phyloP scores from a whole-genome alignment of 2,113 vertebrate genomes.

The Leucosticte australis region DNA sequence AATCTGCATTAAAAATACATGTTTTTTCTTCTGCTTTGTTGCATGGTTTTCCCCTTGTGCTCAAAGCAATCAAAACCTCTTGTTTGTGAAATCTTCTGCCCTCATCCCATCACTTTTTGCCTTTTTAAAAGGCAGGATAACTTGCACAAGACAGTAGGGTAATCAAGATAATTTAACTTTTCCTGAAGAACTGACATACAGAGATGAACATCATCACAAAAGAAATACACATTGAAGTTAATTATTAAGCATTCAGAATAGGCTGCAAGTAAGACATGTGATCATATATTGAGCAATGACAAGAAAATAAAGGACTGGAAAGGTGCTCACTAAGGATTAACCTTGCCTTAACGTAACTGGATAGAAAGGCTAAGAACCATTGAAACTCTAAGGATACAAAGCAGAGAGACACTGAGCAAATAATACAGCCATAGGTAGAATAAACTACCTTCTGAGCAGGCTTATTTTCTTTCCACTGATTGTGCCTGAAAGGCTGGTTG shows the following conservation, averaged over 20 bases:
- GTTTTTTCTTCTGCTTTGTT: background rate
- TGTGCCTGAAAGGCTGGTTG: background rate
- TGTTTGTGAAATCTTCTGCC: background rate
- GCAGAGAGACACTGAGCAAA: background rate
- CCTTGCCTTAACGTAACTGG: background rate
- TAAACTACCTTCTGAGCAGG: background rate
- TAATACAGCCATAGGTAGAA: background rate
- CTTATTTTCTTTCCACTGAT: background rate
- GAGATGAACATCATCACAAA: background rate
- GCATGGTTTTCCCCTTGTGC: background rate
- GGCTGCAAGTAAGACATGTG: background rate
- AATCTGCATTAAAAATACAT: background rate
- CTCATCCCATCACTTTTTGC: rapidly evolving
- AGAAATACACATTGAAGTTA: background rate
- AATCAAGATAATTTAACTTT: background rate
- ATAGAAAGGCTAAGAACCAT: background rate
- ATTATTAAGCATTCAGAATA: background rate
- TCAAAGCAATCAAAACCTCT: background rate
- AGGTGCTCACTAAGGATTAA: background rate
- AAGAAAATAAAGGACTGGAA: background rate
- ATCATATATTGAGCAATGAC: background rate
- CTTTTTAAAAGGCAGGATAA: background rate
- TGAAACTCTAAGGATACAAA: background rate
- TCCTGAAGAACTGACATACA: background rate
- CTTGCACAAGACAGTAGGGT: background rate